Conservation (phyloP, 2,797 vertebrate species). For the Sebastes alutus region DNA sequence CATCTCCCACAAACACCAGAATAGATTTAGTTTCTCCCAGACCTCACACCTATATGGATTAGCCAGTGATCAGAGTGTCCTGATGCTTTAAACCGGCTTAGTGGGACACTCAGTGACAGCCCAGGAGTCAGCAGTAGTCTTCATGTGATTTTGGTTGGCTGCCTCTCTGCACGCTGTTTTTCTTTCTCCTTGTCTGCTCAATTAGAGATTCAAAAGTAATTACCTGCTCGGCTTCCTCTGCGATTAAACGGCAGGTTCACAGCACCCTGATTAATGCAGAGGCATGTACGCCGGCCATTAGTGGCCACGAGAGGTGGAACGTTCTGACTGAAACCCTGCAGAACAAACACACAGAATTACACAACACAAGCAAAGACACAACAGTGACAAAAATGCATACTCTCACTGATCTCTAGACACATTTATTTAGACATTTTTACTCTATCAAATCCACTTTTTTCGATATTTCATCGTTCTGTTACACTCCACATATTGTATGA, state of each 20-base stretch:
- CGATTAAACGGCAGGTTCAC: conserved; percentile 86
- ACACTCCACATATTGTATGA: background rate
- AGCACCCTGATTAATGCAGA: conserved; percentile 93
- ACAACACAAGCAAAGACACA: conserved; percentile 10
- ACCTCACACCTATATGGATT: background rate
- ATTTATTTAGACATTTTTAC: background rate
- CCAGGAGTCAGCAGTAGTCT: conserved; percentile 2
- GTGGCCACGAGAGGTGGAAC: conserved; percentile 85
- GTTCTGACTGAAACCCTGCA: conserved; percentile 86
- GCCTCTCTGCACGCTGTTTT: conserved; percentile 34
- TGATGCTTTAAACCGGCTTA: background rate
- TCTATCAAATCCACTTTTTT: background rate
- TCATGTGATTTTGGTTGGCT: conserved; percentile 41
- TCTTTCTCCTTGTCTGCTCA: conserved; percentile 56
- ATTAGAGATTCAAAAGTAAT: conserved; percentile 95
- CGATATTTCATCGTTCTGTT: background rate
- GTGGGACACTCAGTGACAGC: background rate
- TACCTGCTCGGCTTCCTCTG: conserved; percentile 96
- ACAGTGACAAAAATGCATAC: background rate
- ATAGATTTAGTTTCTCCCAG: background rate
- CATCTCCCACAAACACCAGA: background rate
- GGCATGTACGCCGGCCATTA: conserved; percentile 90
- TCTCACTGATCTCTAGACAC: background rate
- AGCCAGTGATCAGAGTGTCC: background rate
- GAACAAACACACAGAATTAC: conserved; percentile 68